Evolutionary conservation across 1,140 invertebrate species (phyloP).

Genomic region (Homarus americanus): DNA sequence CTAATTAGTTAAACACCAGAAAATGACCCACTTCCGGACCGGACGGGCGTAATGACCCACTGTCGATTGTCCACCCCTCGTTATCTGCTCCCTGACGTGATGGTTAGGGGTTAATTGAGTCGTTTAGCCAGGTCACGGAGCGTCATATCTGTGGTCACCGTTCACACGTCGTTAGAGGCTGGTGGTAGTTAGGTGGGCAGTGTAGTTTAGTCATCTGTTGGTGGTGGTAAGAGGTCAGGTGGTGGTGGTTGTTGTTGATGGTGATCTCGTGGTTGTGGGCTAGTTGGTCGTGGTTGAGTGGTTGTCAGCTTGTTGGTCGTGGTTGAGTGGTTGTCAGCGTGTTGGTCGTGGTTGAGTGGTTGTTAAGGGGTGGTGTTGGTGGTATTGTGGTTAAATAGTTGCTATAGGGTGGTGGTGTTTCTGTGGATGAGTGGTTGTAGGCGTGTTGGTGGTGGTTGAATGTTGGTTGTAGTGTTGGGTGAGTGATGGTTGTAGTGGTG

Average conservation of each 20-base stretch:
- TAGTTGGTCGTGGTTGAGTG: no score
- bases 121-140: slow-evolving; percentile 28
- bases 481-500: no score
- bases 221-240: no score
- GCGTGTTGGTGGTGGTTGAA: no score
- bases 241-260: no score
- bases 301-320: no score
- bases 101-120: slow-evolving; percentile 5
- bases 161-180: slow-evolving; percentile 15
- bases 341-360: no score
- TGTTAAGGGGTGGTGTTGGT: background rate
- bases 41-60: background rate
- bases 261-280: no score
- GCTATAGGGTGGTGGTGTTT: background rate
- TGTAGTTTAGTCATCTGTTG: background rate
- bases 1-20: slow-evolving; percentile 41
- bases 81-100: background rate
- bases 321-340: no score
- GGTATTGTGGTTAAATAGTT: background rate
- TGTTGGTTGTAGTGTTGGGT: no score
- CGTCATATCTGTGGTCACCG: background rate
- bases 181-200: background rate
- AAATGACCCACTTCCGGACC: slow-evolving; percentile 30
- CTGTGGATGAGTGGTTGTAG: background rate
- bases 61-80: background rate